Conservation (phyloP, 2,888 invertebrate species). For the Pristionchus japonicus region DNA sequence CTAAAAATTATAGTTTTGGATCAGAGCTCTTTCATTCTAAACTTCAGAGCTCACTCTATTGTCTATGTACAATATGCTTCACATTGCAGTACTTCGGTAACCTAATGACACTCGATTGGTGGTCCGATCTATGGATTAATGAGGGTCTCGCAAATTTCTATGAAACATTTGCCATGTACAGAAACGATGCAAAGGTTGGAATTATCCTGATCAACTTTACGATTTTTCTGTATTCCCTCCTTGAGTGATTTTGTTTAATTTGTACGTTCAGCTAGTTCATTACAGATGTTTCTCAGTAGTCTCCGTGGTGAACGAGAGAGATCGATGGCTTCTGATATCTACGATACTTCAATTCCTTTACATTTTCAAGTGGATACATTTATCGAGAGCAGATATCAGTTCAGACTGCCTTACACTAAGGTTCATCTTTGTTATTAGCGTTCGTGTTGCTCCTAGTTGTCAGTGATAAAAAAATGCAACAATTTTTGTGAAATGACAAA, state of each 20-base stretch:
- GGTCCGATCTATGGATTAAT: slow-evolving; percentile 10
- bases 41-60: neutral
- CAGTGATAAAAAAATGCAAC: neutral
- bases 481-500: neutral
- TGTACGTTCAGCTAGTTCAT: neutral
- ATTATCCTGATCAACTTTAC: neutral
- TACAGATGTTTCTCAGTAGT: neutral
- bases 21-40: neutral
- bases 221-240: no score
- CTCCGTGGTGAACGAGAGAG: neutral
- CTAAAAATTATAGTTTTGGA: neutral
- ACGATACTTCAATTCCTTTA: neutral
- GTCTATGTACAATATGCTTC: no score
- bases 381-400: neutral
- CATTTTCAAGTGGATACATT: neutral
- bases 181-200: neutral
- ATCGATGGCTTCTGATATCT: neutral
- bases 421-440: neutral
- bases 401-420: neutral
- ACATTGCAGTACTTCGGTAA: neutral
- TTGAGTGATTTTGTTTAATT: no score
- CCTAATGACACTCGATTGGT: slow-evolving; percentile 8
- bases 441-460: neutral
- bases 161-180: neutral
- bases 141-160: slow-evolving; percentile 3